Base-by-base conservation (phyloP, 2,113 vertebrate species). In the Hiodon tergisus region DNA sequence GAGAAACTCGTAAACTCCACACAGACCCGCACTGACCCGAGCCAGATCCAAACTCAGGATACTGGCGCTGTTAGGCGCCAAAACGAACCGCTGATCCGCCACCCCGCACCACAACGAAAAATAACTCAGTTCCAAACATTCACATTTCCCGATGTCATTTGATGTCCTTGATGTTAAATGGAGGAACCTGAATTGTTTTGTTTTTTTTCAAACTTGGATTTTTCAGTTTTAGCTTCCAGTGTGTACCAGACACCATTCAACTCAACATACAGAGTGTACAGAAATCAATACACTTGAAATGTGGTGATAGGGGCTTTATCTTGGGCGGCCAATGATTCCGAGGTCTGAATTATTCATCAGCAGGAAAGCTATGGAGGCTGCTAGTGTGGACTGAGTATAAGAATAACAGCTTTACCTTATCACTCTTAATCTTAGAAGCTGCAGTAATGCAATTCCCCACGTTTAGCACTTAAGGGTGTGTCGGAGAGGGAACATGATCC, bases 311-410 rank as follows among this genome's bases (percentile, higher is more conserved):
- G 78, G 91, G 86, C 91, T 91, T 90, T 90, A 93, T 93, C 93
- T 91, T 92, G 92, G 91, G 88, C 72, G 79, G 90, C 76, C 84
- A 91, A 87, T 92, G 91, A 93, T 95, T 95, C 94, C 90, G 85
- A 88, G 73, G 83, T 81, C 89, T 95, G 92, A 94, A 95, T 97
- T 92, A 97, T 96, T 95, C 91, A 96, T 93, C 87, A 81, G 76
- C 81, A 87, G 55, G 89, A 89, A 91, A 87, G 85, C 88, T 79
- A 87, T 87, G 87, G 89, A 87, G 90, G 87, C 85, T 89, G 90
- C 86, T 88, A 82, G 86, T 81, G 87, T 90, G 89, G 88, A 88
- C 82, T 84, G 88, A 76, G 88, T 88, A 89, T 89, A 88, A 90
- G 90, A 93, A 92, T 88, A 90, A 90, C 84, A 91, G 86, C 86